Base-by-base conservation (phyloP, 2,888 invertebrate species). In the Caenorhabditis uteleia region DNA sequence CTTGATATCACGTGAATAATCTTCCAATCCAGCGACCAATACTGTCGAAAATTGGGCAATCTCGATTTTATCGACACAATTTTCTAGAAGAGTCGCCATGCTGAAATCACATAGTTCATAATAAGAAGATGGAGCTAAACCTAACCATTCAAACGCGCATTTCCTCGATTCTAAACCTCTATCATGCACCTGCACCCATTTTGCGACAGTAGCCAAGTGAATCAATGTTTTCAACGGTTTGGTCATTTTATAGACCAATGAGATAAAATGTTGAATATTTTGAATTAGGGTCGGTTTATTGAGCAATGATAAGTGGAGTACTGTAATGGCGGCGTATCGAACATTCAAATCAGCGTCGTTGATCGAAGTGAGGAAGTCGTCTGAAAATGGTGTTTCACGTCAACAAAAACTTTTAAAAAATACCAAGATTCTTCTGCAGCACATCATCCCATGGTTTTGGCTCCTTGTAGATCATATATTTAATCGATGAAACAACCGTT, bases 191-290 rank as follows among this genome's bases (percentile, higher is more conserved):
- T 87, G 86, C 72, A 86, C 98, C 87, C 99, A 98, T 0, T 98
- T 98, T 43, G 98, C 98, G 98, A 98, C 99, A 87, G 99, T 98
- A 18, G 99, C 98, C 87, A 98, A 97, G 61, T 95, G 89, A 74
- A 99, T 97, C 46, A 98, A 87, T 85, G 97, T 95, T 88, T 91
- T 91, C 29, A 94, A 91, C 69, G 95, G 90, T 88, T 92, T 92
- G 23, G 98, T 98, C 87, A 98, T 97, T 18, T 89, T 88, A 85
- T 98, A 98, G 42, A 98, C 88, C 85, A 92, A 91, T 33, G 95
- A 95, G 84, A 98, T 87, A 61, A 95, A 88, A 48, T 92, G 91
- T 74, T 95, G 86, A 70, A 95, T 87, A 85, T 97, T 92, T 67
- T 95, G 88, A 29, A 80, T 77, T 71, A 98, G 88, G 77, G 92